These are phyloP conservation scores for Leptodactylus fallax DNA, from an alignment of 2,797 vertebrate genomes.

Conservation along the genomic window DNA sequence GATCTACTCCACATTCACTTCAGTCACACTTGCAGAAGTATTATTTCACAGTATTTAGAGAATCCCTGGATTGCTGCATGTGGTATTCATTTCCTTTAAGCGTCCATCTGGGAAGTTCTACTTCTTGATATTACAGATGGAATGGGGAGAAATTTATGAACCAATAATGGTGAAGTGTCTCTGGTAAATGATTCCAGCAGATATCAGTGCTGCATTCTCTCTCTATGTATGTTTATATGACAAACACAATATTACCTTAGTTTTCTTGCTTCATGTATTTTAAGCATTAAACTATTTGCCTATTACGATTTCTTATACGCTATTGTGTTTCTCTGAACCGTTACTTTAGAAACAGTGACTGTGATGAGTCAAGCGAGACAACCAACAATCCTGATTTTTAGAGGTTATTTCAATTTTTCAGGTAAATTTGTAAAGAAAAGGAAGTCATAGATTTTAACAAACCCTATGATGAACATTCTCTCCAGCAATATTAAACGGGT, in stretches of 20 bases:
- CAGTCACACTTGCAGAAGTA: slow-evolving; percentile 14
- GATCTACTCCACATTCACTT: not conserved
- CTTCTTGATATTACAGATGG: not conserved
- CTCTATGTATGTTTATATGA: too few relatives aligned
- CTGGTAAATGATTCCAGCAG: not conserved
- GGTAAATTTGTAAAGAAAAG: too few relatives aligned
- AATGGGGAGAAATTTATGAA: not conserved
- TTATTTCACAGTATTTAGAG: slow-evolving; percentile 34
- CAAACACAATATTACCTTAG: too few relatives aligned
- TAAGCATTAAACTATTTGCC: not conserved
- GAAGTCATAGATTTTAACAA: too few relatives aligned
- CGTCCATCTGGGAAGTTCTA: slow-evolving; percentile 18
- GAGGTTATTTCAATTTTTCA: too few relatives aligned
- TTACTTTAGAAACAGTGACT: not conserved
- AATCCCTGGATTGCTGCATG: slow-evolving; percentile 19
- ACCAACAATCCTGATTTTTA: not conserved
- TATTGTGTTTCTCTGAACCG: not conserved
- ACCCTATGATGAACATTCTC: too few relatives aligned
- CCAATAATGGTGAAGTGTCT: not conserved
- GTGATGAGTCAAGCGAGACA: not conserved
- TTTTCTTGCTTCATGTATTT: not conserved
- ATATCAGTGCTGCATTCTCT: not conserved
- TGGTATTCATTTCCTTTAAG: slow-evolving; percentile 26
- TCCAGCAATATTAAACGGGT: too few relatives aligned
- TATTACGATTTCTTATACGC: not conserved